phyloP scores from a whole-genome alignment of 2,113 vertebrate species.

The Vulpes lagopus region DNA sequence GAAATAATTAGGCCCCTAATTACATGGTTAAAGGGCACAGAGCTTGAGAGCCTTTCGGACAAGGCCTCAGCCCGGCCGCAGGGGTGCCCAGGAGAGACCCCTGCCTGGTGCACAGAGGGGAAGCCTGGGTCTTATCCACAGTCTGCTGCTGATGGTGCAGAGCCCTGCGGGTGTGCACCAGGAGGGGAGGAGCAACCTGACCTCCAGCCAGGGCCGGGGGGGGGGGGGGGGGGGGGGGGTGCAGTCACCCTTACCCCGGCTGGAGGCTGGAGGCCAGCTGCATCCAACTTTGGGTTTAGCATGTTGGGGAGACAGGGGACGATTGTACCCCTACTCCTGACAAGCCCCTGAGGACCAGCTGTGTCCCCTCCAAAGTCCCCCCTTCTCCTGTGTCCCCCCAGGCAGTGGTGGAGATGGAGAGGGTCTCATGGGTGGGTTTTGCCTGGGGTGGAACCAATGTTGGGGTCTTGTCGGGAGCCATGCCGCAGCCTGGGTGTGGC shows the following conservation, averaged over 20 bases:
- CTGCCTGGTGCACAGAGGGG: neutral
- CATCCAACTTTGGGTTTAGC: rapidly evolving
- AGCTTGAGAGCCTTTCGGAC: neutral
- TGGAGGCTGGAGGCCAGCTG: no score
- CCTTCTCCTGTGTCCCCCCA: neutral
- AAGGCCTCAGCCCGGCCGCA: rapidly evolving
- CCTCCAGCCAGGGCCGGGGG: neutral
- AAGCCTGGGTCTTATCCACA: neutral
- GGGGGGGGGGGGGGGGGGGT: no score
- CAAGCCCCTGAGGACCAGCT: neutral
- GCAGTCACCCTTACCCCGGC: no score
- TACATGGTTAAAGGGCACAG: rapidly evolving
- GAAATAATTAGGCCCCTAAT: rapidly evolving
- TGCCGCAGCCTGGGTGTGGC: neutral
- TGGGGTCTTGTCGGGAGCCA: neutral
- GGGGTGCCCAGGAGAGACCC: neutral
- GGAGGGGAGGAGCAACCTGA: neutral
- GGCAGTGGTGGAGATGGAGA: no score
- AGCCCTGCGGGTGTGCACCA: neutral
- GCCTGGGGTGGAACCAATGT: no score
- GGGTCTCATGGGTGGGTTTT: rapidly evolving
- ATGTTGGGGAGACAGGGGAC: neutral
- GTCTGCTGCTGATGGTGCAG: neutral
- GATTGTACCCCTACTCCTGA: neutral
- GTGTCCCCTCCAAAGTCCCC: neutral